Evolutionary conservation across 2,888 invertebrate genomes (phyloP), one percentile per base, ranked within the genome.

Genomic region (Pemphredon lugubris): DNA sequence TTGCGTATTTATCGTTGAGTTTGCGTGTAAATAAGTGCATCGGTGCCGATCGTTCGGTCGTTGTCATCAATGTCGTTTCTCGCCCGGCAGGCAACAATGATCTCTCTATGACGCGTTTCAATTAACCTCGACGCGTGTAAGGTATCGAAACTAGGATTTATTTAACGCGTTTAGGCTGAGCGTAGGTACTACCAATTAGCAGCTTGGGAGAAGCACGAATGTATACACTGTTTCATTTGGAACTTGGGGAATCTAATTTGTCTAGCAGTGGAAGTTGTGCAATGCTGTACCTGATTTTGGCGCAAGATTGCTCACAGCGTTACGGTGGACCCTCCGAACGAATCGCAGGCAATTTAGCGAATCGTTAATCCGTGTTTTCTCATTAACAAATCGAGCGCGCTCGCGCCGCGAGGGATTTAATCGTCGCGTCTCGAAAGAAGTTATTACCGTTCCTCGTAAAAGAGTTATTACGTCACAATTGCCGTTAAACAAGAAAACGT

Each of bases 301-400:
- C 68, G 44, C 32, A 70, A 57, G 70, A 67, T 65, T 53, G 51
- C 60, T 39, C 13, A 37, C 54, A 34, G 57, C 32, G 53, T 54
- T 61, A 26, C 39, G 18, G 11, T 13, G n/a, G 30, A 32, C 23
- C 7, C 59, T 37, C 4, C 9, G n/a, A 45, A 60, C 51, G 50
- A 60, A 67, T 70, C 50, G 44, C 32, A 14, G 40, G 7, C 55
- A 61, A 58, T 70, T 45, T 9, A 20, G 18, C 39, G 45, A 61
- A 44, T 60, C 70, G 67, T 67, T 67, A 51, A 67, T 67, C 67
- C 32, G 61, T 67, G 68, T 70, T n/a, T 70, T 67, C 70, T 69
- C 69, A 30, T 65, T 69, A 65, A 53, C 69, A 53, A 58, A 69
- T 69, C 66, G 69, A 42, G 21, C 16, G 2, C 14, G 14, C 5